These are phyloP conservation scores for Aproaerema taeniolella DNA, from an alignment of 2,888 invertebrate genomes.

Conservation along the genomic window DNA sequence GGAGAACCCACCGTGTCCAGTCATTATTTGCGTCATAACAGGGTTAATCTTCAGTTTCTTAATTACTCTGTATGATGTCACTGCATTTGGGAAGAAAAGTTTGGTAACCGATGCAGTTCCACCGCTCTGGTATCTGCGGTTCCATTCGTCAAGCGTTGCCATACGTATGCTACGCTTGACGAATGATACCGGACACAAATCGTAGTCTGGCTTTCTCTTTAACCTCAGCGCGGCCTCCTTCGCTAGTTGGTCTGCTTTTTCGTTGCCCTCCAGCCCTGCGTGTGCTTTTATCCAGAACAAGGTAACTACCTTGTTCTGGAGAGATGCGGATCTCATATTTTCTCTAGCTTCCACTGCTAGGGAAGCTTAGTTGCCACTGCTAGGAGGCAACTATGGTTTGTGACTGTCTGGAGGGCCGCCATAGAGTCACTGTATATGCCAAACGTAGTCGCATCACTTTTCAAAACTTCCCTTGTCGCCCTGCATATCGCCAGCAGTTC, in stretches of 20 bases:
- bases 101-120: neutral
- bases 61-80: neutral
- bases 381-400: neutral
- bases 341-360: neutral
- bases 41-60: neutral
- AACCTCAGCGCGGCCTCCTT: neutral
- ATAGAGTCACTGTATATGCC: slow-evolving; percentile 2
- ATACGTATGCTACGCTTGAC: neutral
- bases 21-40: too few species aligned
- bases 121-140: neutral
- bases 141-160: neutral
- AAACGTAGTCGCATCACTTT: neutral
- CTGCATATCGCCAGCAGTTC: neutral
- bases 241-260: neutral
- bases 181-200: slow-evolving; percentile 1
- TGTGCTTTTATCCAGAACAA: slow-evolving; percentile 3
- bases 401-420: neutral
- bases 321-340: neutral
- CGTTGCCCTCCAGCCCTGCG: neutral
- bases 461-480: neutral
- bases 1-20: neutral
- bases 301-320: neutral
- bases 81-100: neutral
- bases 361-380: too few species aligned
- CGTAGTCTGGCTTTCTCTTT: slow-evolving; percentile 3